phyloP scores from a whole-genome alignment of 2,113 vertebrate genomes.

The Narcine bancroftii region DNA sequence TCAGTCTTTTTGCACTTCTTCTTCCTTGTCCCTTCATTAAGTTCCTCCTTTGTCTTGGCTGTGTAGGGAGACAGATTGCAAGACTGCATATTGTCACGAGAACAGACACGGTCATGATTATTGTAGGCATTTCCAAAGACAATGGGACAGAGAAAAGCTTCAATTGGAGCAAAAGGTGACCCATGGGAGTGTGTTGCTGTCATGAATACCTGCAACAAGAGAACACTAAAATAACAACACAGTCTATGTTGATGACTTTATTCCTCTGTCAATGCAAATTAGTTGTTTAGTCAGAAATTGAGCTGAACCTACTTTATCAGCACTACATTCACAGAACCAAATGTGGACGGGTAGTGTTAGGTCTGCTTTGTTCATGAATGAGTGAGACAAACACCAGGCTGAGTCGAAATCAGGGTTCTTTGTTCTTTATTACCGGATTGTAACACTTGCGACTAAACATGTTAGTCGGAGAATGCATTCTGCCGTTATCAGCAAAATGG shows the following conservation, averaged over 20 bases:
- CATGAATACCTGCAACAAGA: conserved; percentile 70
- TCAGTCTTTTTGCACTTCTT: conserved; percentile 92
- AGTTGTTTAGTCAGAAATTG: background rate
- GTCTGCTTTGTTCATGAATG: no score
- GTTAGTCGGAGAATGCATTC: no score
- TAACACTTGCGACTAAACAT: no score
- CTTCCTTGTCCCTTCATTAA: conserved; percentile 83
- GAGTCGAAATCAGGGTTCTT: no score
- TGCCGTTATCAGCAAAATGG: no score
- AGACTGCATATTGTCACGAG: conserved; percentile 47
- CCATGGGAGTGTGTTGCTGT: conserved; percentile 85
- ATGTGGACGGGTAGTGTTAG: no score
- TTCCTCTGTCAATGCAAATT: background rate
- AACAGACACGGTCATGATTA: conserved; percentile 44
- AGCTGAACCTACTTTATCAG: background rate
- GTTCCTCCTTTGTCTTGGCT: conserved; percentile 82
- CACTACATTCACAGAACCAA: background rate
- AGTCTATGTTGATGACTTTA: background rate
- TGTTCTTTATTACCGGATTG: no score
- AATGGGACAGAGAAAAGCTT: conserved; percentile 72
- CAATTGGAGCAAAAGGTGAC: conserved; percentile 79
- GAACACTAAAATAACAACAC: background rate
- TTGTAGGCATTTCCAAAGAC: conserved; percentile 69
- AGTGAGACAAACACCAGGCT: no score
- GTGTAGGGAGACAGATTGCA: conserved; percentile 50